Base-by-base conservation (phyloP, 2,113 vertebrate genomes). In the Phaethon lepturus region DNA sequence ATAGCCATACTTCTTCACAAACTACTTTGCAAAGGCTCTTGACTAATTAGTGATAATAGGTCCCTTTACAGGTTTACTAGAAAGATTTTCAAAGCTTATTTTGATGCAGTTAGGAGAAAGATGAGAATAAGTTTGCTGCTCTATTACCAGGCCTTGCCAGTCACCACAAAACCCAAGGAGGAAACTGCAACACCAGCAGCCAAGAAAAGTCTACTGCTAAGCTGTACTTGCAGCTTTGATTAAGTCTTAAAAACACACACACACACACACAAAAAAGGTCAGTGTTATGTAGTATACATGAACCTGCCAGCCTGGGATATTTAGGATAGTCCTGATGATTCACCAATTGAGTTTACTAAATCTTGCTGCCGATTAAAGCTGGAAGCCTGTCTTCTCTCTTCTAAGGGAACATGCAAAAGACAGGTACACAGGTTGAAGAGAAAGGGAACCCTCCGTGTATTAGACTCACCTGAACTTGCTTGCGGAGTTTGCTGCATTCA, bases 401-500 rank as follows among this genome's bases (percentile, higher is more conserved):
- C 31, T 47, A 62, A 52, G 18, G n/a, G 38, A 93, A 19, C 18
- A n/a, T 1, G 6, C 11, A 38, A 53, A 23, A 67, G 38, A 40
- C 28, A 78, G 29, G 28, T 2, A 67, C n/a, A 40, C 28, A 78
- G 29, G 28, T 2, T 71, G 88, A 56, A 55, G 33, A 62, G 60
- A 20, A 60, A 40, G n/a, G 26, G 25, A 67, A 73, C 17, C 40
- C 42, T 71, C 31, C n/a, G 47, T 13, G 19, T 14, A 6, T 29
- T 2, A 47, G 60, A 83, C 97, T 50, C 96, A 99, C 99, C 99
- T 99, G 98, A 42, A 99, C 95, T 94, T 99, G 98, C 67, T 90
- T 98, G 56, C 98, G 98, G 55, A 99, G 99, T 89, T 98, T 99
- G 63, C 97, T 98, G 42, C 99, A 99, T 52, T 99, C 98, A 11